Base-by-base conservation (phyloP, 2,888 invertebrate species). In the Agrenia bidenticulata region DNA sequence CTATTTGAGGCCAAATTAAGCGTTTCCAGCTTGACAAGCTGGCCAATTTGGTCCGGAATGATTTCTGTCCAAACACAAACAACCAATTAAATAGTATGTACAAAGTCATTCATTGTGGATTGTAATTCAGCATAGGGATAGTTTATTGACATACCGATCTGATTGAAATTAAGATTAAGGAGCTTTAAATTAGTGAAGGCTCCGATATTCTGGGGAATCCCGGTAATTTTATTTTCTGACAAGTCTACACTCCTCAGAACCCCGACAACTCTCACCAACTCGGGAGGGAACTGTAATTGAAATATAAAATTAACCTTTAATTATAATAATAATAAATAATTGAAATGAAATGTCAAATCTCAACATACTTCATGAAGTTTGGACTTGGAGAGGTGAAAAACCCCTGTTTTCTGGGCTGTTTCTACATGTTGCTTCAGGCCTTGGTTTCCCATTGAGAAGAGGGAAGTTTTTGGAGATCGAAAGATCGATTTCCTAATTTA, bases 361-460 rank as follows among this genome's bases (percentile, higher is more conserved):
- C 32, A 32, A 32, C 11, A 56, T 76, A 82, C 82, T 77, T 89
- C 88, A 75, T 90, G 90, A 61, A 98, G 82, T 77, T 90, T 90
- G 64, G 86, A 85, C 76, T 89, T 86, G 2, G 92, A 89, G 70
- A 98, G 83, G 80, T 94, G 94, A 67, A 97, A 84, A 39, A 94
- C 89, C 17, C 97, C 96, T 21, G 97, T 98, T 83, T 97, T 97
- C 77, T 91, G 88, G 15, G 97, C 96, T 61, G 91, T 96, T 79
- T 95, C 94, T 78, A 93, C 87, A 80, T 97, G 97, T 79, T 90
- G 92, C 79, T 93, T 94, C 61, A 94, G 81, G 68, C 88, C 88
- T 65, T 92, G 87, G 81, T 95, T 96, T 58, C 95, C 95, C 95
- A 96, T 95, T 19, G 45, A 19, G 15, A 45, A 19, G 5, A 32